Evolutionary conservation across 2,797 vertebrate species (phyloP).

Genomic region (Caiman crocodilus): DNA sequence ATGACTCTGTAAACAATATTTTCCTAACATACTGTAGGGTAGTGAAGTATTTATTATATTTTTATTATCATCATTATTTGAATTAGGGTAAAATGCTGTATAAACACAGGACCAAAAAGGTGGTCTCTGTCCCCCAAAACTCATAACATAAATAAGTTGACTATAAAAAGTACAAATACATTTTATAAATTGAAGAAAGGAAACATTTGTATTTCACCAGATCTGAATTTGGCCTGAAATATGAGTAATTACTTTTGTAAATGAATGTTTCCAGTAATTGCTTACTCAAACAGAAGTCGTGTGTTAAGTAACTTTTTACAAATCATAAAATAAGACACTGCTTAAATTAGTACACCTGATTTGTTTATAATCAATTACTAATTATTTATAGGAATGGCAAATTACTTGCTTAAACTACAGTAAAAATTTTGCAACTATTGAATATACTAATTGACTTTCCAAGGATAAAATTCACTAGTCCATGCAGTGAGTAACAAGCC

Average conservation of each 20-base stretch:
- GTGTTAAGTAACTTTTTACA: constrained; percentile 4
- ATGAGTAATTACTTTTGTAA: constrained; percentile 14
- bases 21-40: not conserved
- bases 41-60: not conserved
- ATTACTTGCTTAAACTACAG: not conserved
- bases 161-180: too few relatives aligned
- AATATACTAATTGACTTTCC: not conserved
- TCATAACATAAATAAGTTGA: constrained; percentile 9
- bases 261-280: constrained; percentile 14
- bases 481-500: not conserved
- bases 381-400: not conserved
- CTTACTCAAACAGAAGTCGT: constrained; percentile 42
- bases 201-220: not conserved
- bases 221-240: constrained; percentile 22
- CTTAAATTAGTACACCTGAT: not conserved
- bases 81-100: not conserved
- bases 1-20: not conserved
- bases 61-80: too few relatives aligned
- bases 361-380: not conserved
- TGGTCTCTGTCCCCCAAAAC: constrained; percentile 14
- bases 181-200: not conserved
- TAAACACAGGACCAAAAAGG: constrained; percentile 34
- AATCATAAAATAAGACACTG: not conserved
- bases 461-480: not conserved
- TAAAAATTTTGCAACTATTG: not conserved